A percentile compares a stretch with the other conserved stretches of the same genome.
Evolutionary conservation across 2,888 invertebrate species (phyloP).

Genomic region (Bombylius major): DNA sequence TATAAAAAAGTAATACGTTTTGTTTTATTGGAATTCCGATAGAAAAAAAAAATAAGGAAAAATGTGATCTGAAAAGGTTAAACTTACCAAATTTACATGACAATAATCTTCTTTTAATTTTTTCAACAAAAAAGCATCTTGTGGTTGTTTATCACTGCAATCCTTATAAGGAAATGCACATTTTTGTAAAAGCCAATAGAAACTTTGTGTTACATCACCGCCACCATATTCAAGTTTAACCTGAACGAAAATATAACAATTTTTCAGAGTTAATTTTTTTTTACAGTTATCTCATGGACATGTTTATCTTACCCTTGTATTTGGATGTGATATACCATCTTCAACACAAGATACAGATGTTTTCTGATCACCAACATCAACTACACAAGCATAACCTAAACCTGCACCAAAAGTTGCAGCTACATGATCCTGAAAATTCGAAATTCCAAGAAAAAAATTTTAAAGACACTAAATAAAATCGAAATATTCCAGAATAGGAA

Average conservation of each 20-base stretch:
- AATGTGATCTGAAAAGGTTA: too few species aligned
- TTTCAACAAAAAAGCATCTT: conserved; percentile 68
- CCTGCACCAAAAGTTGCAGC: conserved; percentile 78
- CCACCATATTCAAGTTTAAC: conserved; percentile 76
- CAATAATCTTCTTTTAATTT: conserved; percentile 82
- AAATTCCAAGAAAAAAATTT: too few species aligned
- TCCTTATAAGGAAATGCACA: conserved; percentile 82
- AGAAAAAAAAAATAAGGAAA: neutral
- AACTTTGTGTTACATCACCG: conserved; percentile 79
- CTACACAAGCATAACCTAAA: conserved; percentile 77
- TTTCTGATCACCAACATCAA: conserved; percentile 92
- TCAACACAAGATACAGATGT: conserved; percentile 93
- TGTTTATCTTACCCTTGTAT: conserved; percentile 51
- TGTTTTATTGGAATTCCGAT: neutral
- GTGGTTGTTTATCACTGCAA: conserved; percentile 57
- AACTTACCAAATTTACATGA: conserved; percentile 64
- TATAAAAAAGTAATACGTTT: conserved; percentile 17
- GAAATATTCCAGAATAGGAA: neutral
- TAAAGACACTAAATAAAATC: conserved; percentile 8
- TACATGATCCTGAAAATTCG: conserved; percentile 52
- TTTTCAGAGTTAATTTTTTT: too few species aligned
- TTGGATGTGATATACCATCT: conserved; percentile 85
- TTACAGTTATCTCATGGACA: neutral
- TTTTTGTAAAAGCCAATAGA: conserved; percentile 78
- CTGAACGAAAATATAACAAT: neutral